Base-by-base conservation (phyloP, 1,140 invertebrate genomes). In the Manduca sexta region DNA sequence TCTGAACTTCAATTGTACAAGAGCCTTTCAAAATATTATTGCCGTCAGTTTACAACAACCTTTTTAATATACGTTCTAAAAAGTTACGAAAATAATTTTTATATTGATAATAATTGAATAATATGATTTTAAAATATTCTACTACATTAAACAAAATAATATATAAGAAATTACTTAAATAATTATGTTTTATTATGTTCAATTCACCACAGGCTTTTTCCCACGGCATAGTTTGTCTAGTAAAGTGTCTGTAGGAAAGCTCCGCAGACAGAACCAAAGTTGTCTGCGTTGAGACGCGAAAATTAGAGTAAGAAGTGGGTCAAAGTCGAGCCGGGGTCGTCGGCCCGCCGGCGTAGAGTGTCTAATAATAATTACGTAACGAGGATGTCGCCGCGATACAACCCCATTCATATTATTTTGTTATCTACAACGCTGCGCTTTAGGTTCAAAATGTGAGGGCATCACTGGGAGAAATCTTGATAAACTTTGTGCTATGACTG, bases 351-450 rank as follows among this genome's bases (percentile, higher is more conserved):
- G 48, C 49, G 60, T 57, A 58, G 64, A 49, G 52, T 52, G 67
- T 75, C 74, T 75, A 61, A 66, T 83, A 83, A 83, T 83, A 83
- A 83, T 83, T 83, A 79, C 69, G 62, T 71, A 74, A 76, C 69
- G 53, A 63, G 56, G 52, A 55, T 59, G 64, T 67, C 69, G 62
- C 62, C 60, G 54, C 53, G 49, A 46, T 13, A 13, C 49, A 35
- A 29, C 39, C 7, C 6, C 18, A 54, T 46, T 42, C 18, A 60
- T 37, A 34, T 41, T 40, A 49, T 48, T 58, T 45, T 59, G 40
- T 39, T 38, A 58, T 46, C 53, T 65, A 63, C 26, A 46, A 21
- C 43, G 34, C 14, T 17, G 30, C 30, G 26, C 16, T 35, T 55
- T 37, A 58, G 33, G 33, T 51, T 44, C 44, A 54, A 54, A 54